These are phyloP conservation scores for Tortrix viridana DNA, from an alignment of 2,888 invertebrate species.

Conservation along the genomic window DNA sequence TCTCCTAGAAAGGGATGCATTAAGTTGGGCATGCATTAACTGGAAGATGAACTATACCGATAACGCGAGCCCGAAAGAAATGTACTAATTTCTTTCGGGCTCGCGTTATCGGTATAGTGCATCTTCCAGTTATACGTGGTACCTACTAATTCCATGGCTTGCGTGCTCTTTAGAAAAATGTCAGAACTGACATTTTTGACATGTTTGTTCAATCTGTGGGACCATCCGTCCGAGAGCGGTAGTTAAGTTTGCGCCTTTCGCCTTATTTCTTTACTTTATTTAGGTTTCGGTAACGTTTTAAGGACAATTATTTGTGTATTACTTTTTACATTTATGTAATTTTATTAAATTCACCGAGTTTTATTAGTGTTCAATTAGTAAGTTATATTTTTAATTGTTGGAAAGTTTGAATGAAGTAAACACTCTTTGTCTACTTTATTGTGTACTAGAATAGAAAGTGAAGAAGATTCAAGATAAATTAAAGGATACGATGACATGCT, in stretches of 20 bases:
- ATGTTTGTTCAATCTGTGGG: constrained; percentile 35
- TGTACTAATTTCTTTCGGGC: no score
- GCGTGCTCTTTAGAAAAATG: background rate
- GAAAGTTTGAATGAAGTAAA: constrained; percentile 30
- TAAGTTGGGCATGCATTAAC: no score
- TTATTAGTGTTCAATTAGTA: background rate
- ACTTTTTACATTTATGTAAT: background rate
- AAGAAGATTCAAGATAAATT: constrained; percentile 25
- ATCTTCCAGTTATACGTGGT: no score
- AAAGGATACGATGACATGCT: constrained; percentile 26
- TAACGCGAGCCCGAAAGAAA: no score
- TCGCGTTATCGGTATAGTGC: no score
- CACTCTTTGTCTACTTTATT: constrained; percentile 32
- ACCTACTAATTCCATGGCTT: background rate
- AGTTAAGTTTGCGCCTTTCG: constrained; percentile 5
- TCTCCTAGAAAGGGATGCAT: no score
- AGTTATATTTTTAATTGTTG: constrained; percentile 4
- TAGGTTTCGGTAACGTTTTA: constrained; percentile 16
- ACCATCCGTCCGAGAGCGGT: constrained; percentile 31
- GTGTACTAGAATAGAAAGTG: constrained; percentile 34
- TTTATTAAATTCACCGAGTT: background rate
- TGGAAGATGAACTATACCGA: no score
- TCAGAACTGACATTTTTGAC: no score
- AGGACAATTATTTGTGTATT: background rate
- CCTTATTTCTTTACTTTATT: constrained; percentile 9